Conservation (phyloP, 1,140 invertebrate species). For the Drosophila pachea region DNA sequence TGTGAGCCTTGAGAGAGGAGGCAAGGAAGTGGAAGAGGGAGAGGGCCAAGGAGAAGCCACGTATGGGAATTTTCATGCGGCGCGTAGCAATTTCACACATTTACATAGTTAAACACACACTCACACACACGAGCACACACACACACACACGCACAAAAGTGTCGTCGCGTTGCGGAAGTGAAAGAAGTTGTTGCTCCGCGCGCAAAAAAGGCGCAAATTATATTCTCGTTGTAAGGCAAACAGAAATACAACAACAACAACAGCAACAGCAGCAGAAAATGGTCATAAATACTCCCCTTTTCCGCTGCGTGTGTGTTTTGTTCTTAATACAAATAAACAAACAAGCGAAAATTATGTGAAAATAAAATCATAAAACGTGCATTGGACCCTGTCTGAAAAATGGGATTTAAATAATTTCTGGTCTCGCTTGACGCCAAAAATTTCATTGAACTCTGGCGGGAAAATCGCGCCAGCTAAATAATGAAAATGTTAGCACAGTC, state of each 20-base stretch:
- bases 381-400: constrained; percentile 12
- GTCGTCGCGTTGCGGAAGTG: constrained; percentile 72
- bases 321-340: constrained; percentile 60
- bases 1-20: constrained; percentile 5
- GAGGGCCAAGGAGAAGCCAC: constrained; percentile 45
- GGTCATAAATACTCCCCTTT: constrained; percentile 61
- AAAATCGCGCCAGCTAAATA: too few species aligned
- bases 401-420: constrained; percentile 13
- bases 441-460: neutral
- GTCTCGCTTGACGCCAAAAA: neutral
- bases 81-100: constrained; percentile 76
- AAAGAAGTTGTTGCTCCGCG: constrained; percentile 62
- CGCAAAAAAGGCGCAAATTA: constrained; percentile 65
- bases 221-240: constrained; percentile 70
- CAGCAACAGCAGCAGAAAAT: constrained; percentile 35
- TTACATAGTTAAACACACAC: constrained; percentile 74
- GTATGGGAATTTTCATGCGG: constrained; percentile 73
- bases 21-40: too few species aligned
- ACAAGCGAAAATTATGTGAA: constrained; percentile 48
- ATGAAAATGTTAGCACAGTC: too few species aligned
- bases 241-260: constrained; percentile 32
- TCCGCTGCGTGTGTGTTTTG: constrained; percentile 21
- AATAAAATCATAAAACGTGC: constrained; percentile 27
- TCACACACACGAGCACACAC: constrained; percentile 18
- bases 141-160: constrained; percentile 41